A percentile compares a stretch with the other conserved stretches of the same genome.
phyloP scores from a whole-genome alignment of 2,113 vertebrate species.

The Rhynchopsitta pachyrhyncha region DNA sequence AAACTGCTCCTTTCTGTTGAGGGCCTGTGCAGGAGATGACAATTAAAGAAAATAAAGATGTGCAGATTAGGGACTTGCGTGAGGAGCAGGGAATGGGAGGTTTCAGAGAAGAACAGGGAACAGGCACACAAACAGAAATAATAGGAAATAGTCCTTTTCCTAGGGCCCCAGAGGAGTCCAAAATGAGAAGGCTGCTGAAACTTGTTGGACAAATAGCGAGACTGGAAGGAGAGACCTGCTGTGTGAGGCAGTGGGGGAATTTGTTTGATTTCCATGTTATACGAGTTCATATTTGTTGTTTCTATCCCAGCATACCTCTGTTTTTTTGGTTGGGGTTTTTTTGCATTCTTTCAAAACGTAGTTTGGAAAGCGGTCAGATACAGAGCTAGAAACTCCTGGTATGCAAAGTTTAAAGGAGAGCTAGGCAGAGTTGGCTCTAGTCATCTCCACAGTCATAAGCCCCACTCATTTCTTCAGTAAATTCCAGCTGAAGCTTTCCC shows the following conservation, averaged over 20 bases:
- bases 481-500: neutral
- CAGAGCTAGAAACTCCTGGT: neutral
- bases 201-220: neutral
- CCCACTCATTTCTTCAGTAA: neutral
- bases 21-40: neutral
- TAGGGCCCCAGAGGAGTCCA: neutral
- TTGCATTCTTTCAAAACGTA: neutral
- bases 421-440: neutral
- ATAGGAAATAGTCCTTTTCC: neutral
- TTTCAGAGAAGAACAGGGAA: neutral
- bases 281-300: neutral
- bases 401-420: neutral
- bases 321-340: neutral
- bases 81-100: neutral
- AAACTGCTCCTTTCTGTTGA: neutral
- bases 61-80: neutral
- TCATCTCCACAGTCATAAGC: neutral
- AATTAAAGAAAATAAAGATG: neutral
- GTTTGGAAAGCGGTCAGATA: neutral
- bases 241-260: neutral
- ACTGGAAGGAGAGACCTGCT: neutral
- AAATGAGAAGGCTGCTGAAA: neutral
- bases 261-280: neutral
- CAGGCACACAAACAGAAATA: neutral
- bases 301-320: neutral